Percentiles rank a stretch among this genome's conserved stretches.
These are phyloP conservation scores for Peromyscus aztecus DNA, from an alignment of 2,797 vertebrate genomes.

Conservation along the genomic window DNA sequence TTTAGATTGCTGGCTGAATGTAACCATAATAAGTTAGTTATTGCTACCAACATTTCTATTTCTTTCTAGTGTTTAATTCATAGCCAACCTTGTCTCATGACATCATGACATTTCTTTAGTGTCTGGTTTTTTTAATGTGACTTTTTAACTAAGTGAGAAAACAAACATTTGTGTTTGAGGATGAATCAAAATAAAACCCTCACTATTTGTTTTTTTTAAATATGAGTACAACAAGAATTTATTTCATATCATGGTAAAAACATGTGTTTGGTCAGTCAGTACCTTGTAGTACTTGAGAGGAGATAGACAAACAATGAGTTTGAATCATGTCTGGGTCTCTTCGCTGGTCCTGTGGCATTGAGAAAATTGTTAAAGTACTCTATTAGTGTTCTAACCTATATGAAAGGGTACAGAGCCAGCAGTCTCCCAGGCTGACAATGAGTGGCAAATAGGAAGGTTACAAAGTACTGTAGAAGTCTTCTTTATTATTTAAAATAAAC, in stretches of 20 bases:
- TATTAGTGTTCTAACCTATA: not conserved
- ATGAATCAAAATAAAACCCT: not conserved
- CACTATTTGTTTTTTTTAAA: not conserved
- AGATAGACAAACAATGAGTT: not conserved
- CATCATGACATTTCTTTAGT: conserved; percentile 21
- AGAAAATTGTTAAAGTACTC: not conserved
- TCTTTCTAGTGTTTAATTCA: conserved; percentile 24
- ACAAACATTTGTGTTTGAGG: not conserved
- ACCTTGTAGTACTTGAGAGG: not conserved
- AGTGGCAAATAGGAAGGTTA: not conserved
- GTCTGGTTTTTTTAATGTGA: not conserved
- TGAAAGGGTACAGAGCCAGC: not conserved
- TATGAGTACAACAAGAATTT: not conserved
- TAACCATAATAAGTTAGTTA: conserved; percentile 29
- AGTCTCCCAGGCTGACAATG: not conserved
- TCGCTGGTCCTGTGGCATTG: not conserved
- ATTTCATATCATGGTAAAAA: not conserved
- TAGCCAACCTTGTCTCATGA: not conserved
- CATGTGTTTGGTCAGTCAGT: not conserved
- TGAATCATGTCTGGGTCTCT: not conserved
- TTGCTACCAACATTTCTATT: conserved; percentile 63
- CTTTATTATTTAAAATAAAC: not conserved
- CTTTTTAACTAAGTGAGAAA: not conserved
- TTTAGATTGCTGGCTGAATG: conserved; percentile 44
- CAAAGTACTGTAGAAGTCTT: not conserved